Conservation (phyloP, 1,140 invertebrate genomes). For the Hyposmocoma kahamanoa region DNA sequence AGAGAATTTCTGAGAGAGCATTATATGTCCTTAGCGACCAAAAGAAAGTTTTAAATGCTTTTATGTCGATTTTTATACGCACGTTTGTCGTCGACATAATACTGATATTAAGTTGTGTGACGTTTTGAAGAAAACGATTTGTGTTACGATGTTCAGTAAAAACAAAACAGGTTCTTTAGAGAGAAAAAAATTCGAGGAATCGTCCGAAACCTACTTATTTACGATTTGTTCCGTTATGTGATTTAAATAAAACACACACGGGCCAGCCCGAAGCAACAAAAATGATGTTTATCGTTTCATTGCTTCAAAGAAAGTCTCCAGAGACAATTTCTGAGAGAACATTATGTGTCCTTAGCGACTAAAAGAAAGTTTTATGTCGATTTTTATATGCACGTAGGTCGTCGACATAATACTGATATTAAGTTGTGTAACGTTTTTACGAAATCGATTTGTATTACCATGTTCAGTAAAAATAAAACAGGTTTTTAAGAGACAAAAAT, state of each 20-base stretch:
- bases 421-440: neutral
- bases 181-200: neutral
- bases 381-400: too few species aligned
- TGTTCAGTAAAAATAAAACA: neutral
- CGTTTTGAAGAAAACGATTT: neutral
- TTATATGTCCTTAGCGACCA: constrained; percentile 35
- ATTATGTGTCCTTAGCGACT: constrained; percentile 36
- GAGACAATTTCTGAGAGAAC: constrained; percentile 41
- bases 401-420: too few species aligned
- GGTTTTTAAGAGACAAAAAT: neutral
- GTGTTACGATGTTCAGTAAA: neutral
- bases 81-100: too few species aligned
- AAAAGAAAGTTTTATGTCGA: constrained; percentile 45
- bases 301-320: constrained; percentile 26
- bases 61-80: too few species aligned
- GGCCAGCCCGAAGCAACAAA: constrained; percentile 29
- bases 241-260: neutral
- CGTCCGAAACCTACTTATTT: neutral
- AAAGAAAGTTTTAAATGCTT: constrained; percentile 49
- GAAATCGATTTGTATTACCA: neutral
- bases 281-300: constrained; percentile 55
- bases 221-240: neutral
- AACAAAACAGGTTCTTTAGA: neutral
- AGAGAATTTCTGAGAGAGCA: constrained; percentile 41
- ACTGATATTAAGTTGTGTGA: constrained; percentile 3